Evolutionary conservation across 1,140 invertebrate species (phyloP).

Genomic region (Aphelenchoides besseyi): DNA sequence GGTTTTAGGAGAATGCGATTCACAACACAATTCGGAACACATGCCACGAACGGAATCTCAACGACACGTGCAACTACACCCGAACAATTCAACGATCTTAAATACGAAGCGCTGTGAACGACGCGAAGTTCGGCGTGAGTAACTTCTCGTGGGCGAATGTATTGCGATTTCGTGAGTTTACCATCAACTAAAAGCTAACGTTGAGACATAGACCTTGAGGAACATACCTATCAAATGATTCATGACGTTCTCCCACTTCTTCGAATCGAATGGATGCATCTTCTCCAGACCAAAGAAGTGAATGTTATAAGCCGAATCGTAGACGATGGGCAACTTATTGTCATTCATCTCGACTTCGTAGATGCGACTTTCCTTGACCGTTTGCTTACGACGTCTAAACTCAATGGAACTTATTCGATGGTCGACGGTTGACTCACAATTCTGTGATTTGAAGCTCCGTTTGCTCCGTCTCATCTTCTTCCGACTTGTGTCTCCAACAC

Average conservation of each 20-base stretch:
- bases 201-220: slow-evolving; percentile 22
- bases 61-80: slow-evolving; percentile 73
- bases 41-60: slow-evolving; percentile 73
- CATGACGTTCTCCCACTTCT: slow-evolving; percentile 76
- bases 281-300: slow-evolving; percentile 76
- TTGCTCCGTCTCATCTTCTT: background rate
- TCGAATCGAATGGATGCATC: slow-evolving; percentile 81
- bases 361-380: background rate
- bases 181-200: slow-evolving; percentile 59
- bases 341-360: slow-evolving; percentile 23
- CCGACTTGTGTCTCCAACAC: background rate
- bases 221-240: slow-evolving; percentile 68
- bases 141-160: slow-evolving; percentile 70
- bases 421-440: background rate
- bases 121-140: slow-evolving; percentile 71
- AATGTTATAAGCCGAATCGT: slow-evolving; percentile 76
- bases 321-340: slow-evolving; percentile 69
- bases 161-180: slow-evolving; percentile 63
- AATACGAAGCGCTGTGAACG: slow-evolving; percentile 73
- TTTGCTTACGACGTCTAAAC: slow-evolving; percentile 4
- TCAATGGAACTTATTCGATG: no score
- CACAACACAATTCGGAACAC: slow-evolving; percentile 75
- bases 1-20: slow-evolving; percentile 74
- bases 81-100: slow-evolving; percentile 67
- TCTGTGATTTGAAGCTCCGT: background rate